Percentiles rank a stretch among this genome's conserved stretches.
These are phyloP conservation scores for Rhabdophis nuchalis DNA, from an alignment of 2,797 vertebrate genomes.

Conservation along the genomic window DNA sequence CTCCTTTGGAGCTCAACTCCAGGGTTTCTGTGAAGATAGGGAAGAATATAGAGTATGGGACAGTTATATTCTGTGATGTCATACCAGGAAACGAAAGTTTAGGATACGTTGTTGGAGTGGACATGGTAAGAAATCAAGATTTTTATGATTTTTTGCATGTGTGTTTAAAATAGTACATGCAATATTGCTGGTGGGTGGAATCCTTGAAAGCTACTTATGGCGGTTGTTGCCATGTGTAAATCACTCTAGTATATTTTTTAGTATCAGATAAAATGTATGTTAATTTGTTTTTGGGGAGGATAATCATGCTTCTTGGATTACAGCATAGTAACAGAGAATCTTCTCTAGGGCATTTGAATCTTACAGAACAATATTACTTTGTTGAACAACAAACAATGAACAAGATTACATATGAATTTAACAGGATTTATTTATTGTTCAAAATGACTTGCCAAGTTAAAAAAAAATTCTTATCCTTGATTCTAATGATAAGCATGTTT, in stretches of 20 bases:
- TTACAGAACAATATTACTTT: neutral
- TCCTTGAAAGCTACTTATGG: slow-evolving; percentile 55
- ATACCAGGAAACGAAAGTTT: slow-evolving; percentile 93
- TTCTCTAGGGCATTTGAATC: neutral
- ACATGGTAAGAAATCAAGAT: slow-evolving; percentile 87
- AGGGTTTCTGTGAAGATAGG: slow-evolving; percentile 92
- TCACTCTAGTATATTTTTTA: slow-evolving; percentile 29
- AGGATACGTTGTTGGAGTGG: slow-evolving; percentile 96
- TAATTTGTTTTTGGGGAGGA: neutral
- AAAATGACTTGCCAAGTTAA: slow-evolving; percentile 28
- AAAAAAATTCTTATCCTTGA: slow-evolving; percentile 21
- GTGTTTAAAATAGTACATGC: slow-evolving; percentile 61
- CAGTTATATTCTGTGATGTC: slow-evolving; percentile 96
- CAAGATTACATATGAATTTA: neutral
- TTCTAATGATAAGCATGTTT: slow-evolving; percentile 58
- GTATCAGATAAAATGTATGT: slow-evolving; percentile 24
- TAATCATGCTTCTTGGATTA: neutral
- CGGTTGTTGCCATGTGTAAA: slow-evolving; percentile 10
- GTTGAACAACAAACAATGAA: neutral
- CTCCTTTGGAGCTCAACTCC: slow-evolving; percentile 92
- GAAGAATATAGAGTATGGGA: slow-evolving; percentile 89
- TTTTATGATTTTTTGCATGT: slow-evolving; percentile 61
- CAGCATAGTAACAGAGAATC: neutral
- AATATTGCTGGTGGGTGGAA: slow-evolving; percentile 34
- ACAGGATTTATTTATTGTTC: neutral